A percentile compares a stretch with the other conserved stretches of the same genome.
Evolutionary conservation across 2,113 vertebrate genomes (phyloP).

Genomic region (Stegostoma tigrinum): DNA sequence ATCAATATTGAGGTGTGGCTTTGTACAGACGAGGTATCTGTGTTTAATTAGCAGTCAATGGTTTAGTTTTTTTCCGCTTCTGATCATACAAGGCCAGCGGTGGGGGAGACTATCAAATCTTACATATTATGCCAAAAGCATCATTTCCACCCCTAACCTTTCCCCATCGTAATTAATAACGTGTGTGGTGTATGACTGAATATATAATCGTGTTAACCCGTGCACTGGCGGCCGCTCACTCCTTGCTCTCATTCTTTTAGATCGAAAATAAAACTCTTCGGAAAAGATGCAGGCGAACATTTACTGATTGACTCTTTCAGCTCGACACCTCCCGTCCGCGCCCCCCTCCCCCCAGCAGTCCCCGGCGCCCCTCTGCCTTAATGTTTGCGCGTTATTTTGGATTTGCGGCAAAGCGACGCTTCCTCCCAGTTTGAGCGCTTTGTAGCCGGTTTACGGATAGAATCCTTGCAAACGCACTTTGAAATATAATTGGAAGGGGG

Average conservation of each 20-base stretch:
- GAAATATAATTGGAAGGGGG: neutral
- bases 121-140: slow-evolving; percentile 6
- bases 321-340: too few species aligned
- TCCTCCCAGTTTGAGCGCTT: neutral
- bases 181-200: neutral
- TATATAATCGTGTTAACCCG: neutral
- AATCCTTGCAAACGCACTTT: neutral
- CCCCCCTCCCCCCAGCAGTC: too few species aligned
- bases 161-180: slow-evolving; percentile 18
- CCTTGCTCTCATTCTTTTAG: neutral
- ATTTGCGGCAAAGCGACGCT: neutral
- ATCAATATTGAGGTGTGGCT: slow-evolving; percentile 24
- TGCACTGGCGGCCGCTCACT: neutral
- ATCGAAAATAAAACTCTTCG: slow-evolving; percentile 9
- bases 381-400: neutral
- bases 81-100: neutral
- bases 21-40: neutral
- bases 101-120: neutral
- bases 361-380: neutral
- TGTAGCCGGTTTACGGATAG: neutral
- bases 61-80: neutral
- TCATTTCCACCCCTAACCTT: neutral
- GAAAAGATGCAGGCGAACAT: neutral
- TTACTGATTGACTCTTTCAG: neutral
- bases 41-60: neutral